Percentiles rank a stretch among this genome's conserved stretches.
Conservation (phyloP, 2,113 vertebrate genomes). For the Dromaius novaehollandiae region DNA sequence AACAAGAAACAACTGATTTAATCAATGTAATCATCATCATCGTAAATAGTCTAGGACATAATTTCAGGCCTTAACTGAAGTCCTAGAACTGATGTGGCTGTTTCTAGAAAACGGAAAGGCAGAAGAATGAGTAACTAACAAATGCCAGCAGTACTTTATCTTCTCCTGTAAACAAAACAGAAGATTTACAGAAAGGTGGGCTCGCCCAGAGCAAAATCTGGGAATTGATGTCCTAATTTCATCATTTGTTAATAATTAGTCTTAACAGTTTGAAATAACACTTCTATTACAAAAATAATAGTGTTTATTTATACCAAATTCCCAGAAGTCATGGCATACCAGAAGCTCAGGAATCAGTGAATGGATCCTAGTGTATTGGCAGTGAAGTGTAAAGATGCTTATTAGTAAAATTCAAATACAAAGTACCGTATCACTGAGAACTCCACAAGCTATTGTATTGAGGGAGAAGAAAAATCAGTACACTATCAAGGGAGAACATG, state of each 20-base stretch:
- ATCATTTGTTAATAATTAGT: neutral
- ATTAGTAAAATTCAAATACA: neutral
- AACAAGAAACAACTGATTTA: neutral
- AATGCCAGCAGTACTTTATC: neutral
- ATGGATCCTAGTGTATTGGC: neutral
- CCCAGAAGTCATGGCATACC: rapidly evolving
- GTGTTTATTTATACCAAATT: neutral
- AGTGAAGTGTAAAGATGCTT: neutral
- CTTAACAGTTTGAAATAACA: neutral
- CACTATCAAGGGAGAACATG: rapidly evolving
- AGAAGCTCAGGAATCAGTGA: neutral
- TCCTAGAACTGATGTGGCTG: neutral
- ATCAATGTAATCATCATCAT: rapidly evolving
- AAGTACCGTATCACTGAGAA: neutral
- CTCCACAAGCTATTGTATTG: neutral
- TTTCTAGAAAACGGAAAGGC: neutral
- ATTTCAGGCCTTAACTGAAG: neutral
- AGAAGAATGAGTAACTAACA: rapidly evolving
- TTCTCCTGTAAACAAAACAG: neutral
- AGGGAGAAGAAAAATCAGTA: neutral
- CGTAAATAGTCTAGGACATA: neutral
- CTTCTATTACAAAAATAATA: neutral
- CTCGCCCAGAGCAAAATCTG: neutral
- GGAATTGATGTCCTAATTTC: neutral
- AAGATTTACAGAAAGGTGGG: neutral